Conservation (phyloP, 1,140 invertebrate species). For the Trigoniulus corallinus region DNA sequence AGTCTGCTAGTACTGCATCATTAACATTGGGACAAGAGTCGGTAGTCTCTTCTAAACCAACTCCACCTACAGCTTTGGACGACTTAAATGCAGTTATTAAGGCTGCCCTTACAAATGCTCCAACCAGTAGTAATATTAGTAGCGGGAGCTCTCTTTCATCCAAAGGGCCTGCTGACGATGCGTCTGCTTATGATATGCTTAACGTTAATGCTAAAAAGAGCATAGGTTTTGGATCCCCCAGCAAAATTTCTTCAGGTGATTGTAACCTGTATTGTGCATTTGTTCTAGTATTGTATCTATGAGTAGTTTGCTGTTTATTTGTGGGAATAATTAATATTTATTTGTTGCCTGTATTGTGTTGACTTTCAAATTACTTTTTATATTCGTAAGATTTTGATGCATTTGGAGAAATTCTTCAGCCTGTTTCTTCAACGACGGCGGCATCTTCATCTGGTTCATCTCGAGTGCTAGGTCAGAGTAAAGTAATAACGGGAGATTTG, state of each 20-base stretch:
- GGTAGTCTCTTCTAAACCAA: slow-evolving; percentile 3
- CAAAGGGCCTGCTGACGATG: not conserved
- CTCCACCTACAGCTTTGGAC: slow-evolving; percentile 35
- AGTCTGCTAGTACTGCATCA: slow-evolving; percentile 17
- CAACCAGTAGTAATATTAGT: too few relatives aligned
- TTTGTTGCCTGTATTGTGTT: not conserved
- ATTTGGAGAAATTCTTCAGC: slow-evolving; percentile 50
- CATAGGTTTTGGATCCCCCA: not conserved
- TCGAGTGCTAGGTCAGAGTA: slow-evolving; percentile 28
- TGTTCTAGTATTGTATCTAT: not conserved
- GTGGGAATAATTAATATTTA: not conserved
- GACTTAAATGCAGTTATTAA: slow-evolving; percentile 50
- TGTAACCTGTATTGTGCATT: not conserved
- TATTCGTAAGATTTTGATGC: slow-evolving; percentile 42
- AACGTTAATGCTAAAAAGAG: not conserved
- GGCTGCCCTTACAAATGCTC: slow-evolving; percentile 44
- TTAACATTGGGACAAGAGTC: too few relatives aligned
- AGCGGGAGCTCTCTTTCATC: slow-evolving; percentile 31
- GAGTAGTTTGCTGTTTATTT: not conserved
- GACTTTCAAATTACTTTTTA: slow-evolving; percentile 3
- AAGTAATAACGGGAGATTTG: slow-evolving; percentile 74
- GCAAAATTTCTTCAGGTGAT: not conserved
- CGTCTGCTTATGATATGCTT: not conserved
- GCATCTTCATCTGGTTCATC: slow-evolving; percentile 13
- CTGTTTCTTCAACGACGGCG: slow-evolving; percentile 23